phyloP scores from a whole-genome alignment of 2,797 vertebrate genomes.

The Nannoperca australis region DNA sequence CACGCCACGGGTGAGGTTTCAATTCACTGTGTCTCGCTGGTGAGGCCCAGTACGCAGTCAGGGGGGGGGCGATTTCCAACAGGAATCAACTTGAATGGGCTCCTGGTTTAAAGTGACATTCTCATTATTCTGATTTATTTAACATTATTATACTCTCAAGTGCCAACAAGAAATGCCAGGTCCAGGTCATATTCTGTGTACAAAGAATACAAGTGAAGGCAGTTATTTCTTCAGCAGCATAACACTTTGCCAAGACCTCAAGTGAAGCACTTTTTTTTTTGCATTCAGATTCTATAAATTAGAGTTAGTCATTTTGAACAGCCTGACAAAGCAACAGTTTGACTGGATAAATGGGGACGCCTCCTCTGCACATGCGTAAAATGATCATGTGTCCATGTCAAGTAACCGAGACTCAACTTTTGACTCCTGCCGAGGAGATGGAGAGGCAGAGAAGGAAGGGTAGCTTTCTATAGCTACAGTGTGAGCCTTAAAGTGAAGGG shows the following conservation, averaged over 20 bases:
- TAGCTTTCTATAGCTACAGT: not conserved
- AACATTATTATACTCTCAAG: not conserved
- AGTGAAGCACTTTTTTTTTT: not conserved
- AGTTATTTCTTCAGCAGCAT: slow-evolving; percentile 6
- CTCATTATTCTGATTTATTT: slow-evolving; percentile 32
- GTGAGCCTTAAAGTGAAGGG: slow-evolving; percentile 77
- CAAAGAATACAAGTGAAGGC: slow-evolving; percentile 16
- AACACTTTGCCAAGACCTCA: slow-evolving; percentile 2
- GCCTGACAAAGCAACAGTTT: slow-evolving; percentile 15
- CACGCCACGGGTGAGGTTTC: slow-evolving; percentile 28
- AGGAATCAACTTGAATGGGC: not conserved
- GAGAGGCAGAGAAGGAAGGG: slow-evolving; percentile 28
- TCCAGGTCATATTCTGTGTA: slow-evolving; percentile 2
- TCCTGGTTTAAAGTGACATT: slow-evolving; percentile 32
- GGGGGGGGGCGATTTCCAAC: slow-evolving; percentile 3
- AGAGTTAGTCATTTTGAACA: slow-evolving; percentile 17
- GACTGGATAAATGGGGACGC: not conserved
- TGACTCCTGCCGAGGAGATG: slow-evolving; percentile 32
- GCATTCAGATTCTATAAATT: not conserved
- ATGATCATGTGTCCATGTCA: slow-evolving; percentile 20
- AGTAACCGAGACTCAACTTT: slow-evolving; percentile 27
- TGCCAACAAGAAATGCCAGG: slow-evolving; percentile 1
- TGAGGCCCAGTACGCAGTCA: slow-evolving; percentile 17
- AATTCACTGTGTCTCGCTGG: slow-evolving; percentile 6
- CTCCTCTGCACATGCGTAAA: slow-evolving; percentile 41